phyloP scores from a whole-genome alignment of 2,797 vertebrate species.

The Pteropus rufus region DNA sequence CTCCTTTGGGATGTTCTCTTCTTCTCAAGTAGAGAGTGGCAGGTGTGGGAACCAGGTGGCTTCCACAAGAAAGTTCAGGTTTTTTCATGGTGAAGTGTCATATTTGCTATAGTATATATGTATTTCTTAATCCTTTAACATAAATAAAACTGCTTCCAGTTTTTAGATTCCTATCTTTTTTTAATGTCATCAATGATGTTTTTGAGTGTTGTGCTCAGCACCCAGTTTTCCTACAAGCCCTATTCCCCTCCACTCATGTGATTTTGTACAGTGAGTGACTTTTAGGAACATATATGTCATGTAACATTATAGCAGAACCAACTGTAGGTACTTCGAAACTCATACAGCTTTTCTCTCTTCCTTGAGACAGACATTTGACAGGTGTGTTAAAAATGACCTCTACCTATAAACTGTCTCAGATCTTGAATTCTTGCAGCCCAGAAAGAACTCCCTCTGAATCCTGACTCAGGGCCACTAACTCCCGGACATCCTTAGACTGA shows the following conservation, averaged over 20 bases:
- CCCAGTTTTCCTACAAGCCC: background rate
- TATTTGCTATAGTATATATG: background rate
- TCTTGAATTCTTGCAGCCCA: background rate
- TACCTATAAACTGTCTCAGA: background rate
- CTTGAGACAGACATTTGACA: slow-evolving; percentile 1
- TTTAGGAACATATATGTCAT: background rate
- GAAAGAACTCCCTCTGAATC: background rate
- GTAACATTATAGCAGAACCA: background rate
- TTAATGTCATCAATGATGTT: background rate
- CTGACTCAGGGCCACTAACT: background rate
- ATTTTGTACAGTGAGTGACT: background rate
- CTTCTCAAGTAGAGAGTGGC: background rate
- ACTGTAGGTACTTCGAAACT: background rate
- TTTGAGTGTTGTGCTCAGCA: background rate
- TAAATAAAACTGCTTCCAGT: background rate
- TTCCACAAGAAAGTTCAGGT: background rate
- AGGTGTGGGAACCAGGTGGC: background rate
- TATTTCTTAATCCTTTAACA: background rate
- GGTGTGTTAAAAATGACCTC: background rate
- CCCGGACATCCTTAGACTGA: background rate
- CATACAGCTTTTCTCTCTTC: background rate
- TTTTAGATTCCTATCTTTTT: background rate
- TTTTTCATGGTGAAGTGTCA: background rate
- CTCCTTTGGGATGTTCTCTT: background rate
- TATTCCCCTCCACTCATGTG: background rate